phyloP scores from a whole-genome alignment of 2,113 vertebrate species.

The Hydrochoerus hydrochaeris region DNA sequence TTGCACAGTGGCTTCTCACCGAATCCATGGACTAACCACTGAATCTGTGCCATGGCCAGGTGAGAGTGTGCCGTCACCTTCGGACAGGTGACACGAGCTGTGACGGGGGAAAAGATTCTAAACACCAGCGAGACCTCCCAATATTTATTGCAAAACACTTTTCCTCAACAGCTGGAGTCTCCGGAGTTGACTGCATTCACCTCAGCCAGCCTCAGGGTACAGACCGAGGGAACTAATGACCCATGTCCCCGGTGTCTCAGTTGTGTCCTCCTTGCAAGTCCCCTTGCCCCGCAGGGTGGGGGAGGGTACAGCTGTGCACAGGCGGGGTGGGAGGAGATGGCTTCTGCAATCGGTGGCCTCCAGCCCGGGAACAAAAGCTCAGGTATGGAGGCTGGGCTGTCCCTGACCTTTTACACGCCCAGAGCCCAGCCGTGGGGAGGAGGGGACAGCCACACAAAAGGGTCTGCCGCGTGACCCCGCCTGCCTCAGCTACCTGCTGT shows the following conservation, averaged over 20 bases:
- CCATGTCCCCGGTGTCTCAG: fast-evolving
- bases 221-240: not conserved
- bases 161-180: not conserved
- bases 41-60: not conserved
- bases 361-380: constrained; percentile 83
- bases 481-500: constrained; percentile 94
- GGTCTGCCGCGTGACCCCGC: constrained; percentile 86
- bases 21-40: not conserved
- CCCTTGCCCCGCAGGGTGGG: not conserved
- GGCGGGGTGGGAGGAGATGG: constrained; percentile 32
- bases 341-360: constrained; percentile 76
- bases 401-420: constrained; percentile 91
- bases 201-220: not conserved
- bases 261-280: not conserved
- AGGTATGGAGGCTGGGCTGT: constrained; percentile 88
- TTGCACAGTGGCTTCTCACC: not conserved
- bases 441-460: constrained; percentile 85
- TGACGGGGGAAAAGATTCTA: not conserved
- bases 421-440: constrained; percentile 82
- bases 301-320: not conserved
- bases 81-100: not conserved
- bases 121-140: not conserved
- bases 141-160: not conserved
- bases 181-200: not conserved
- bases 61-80: not conserved